Base-by-base conservation (phyloP, 2,888 invertebrate species). In the Zhuqinia jingwanae region DNA sequence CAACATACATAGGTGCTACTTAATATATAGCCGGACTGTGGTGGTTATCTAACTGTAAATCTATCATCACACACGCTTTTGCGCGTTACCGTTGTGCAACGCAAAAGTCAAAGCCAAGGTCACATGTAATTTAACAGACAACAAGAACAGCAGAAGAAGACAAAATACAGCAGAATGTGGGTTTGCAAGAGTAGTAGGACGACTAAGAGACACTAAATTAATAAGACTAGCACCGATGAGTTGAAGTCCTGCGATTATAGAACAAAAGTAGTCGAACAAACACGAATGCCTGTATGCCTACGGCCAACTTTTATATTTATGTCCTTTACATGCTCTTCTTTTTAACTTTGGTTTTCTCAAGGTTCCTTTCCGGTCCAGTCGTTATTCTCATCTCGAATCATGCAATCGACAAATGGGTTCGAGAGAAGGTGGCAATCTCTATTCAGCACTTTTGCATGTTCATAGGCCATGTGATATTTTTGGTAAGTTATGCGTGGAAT, bases 331-430 rank as follows among this genome's bases (percentile, higher is more conserved):
- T 36, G 36, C 8, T 6, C 3, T 36, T 36, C 8, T 36, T 36
- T 8, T 36, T 36, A 8, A 36, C 8, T 36, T 36, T 36, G 36
- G 5, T n/a, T n/a, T 73, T 13, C 30, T 81, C 68, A 91, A 95
- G 95, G 95, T 98, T 96, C 92, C 94, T 96, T 91, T 95, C 96
- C 0, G 96, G 96, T 0, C 97, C 97, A 0, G 93, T 96, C 0
- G 95, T 97, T 88, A 95, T 96, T 82, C 92, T 97, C 15, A 94
- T 96, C 0, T 95, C 96, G 0, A 97, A 96, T 91, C 94, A 95
- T 70, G 95, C 96, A 84, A 95, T 98, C 88, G 96, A 96, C 91
- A 95, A 95, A 91, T 96, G 96, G 96, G 94, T 96, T 11, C 92
- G 96, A 88, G 96, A 96, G 92, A 96, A 96, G 90, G 94, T 96